phyloP scores from a whole-genome alignment of 2,888 invertebrate species.

The Epiblema foenella region DNA sequence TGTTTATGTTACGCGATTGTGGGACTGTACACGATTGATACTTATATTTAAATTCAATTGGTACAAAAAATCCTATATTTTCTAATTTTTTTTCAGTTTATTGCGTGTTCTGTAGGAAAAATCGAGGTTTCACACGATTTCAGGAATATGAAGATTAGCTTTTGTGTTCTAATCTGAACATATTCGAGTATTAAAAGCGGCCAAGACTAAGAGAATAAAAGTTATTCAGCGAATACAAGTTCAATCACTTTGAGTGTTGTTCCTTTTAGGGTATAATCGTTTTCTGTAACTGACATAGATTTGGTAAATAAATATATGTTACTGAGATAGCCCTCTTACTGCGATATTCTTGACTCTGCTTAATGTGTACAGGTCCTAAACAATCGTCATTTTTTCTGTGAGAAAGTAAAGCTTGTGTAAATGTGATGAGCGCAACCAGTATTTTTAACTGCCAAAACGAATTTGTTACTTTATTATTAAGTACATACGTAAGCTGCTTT shows the following conservation, averaged over 20 bases:
- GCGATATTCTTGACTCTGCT: not conserved
- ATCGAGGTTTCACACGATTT: not conserved
- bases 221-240: not conserved
- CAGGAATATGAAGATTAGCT: not conserved
- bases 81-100: no score
- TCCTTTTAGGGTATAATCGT: not conserved
- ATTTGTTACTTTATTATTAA: slow-evolving; percentile 61
- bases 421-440: slow-evolving; percentile 77
- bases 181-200: no score
- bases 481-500: slow-evolving; percentile 67
- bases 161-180: not conserved
- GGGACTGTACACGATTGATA: slow-evolving; percentile 9
- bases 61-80: no score
- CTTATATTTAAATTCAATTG: not conserved
- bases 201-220: not conserved
- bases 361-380: slow-evolving; percentile 22
- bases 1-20: slow-evolving; percentile 16
- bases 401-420: slow-evolving; percentile 69
- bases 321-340: not conserved
- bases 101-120: not conserved
- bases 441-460: slow-evolving; percentile 78
- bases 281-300: not conserved
- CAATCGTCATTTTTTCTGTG: slow-evolving; percentile 12
- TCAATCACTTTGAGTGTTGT: not conserved
- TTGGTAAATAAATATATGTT: no score